Conservation (phyloP, 2,797 vertebrate species). For the Oryzias dopingdopingensis region DNA sequence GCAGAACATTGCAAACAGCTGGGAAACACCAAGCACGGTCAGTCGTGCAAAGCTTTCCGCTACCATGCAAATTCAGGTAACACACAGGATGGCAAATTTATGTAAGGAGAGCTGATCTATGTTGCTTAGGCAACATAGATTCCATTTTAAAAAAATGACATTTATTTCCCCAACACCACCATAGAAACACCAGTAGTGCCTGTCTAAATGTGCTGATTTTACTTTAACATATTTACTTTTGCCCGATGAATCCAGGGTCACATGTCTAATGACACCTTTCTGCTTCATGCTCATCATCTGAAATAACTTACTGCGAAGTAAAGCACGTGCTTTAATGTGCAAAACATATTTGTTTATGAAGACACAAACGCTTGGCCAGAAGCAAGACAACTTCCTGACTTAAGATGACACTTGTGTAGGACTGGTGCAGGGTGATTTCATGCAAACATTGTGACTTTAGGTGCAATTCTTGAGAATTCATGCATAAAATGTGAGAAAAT, state of each 20-base stretch:
- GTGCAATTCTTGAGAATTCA: slow-evolving; percentile 14
- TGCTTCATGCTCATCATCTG: no score
- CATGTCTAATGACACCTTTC: no score
- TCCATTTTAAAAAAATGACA: slow-evolving; percentile 18
- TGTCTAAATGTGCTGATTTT: slow-evolving; percentile 4
- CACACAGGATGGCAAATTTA: neutral
- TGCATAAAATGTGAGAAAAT: no score
- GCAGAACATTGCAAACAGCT: slow-evolving; percentile 25
- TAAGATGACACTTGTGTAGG: no score
- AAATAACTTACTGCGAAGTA: no score
- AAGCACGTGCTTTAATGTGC: no score
- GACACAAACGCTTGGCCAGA: no score
- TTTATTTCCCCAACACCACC: slow-evolving; percentile 10
- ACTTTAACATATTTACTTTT: neutral
- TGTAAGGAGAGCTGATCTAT: slow-evolving; percentile 30
- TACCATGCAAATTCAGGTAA: slow-evolving; percentile 71
- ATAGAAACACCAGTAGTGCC: neutral
- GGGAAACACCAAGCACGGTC: slow-evolving; percentile 56
- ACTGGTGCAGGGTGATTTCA: slow-evolving; percentile 6
- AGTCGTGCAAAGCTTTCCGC: slow-evolving; percentile 69
- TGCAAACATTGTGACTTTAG: slow-evolving; percentile 18
- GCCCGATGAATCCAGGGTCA: no score
- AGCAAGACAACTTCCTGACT: no score
- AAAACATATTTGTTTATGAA: no score
- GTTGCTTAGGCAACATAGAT: neutral